Evolutionary conservation across 2,888 invertebrate genomes (phyloP), one percentile per base, ranked within the genome.

Genomic region (Ophion obscuratus): DNA sequence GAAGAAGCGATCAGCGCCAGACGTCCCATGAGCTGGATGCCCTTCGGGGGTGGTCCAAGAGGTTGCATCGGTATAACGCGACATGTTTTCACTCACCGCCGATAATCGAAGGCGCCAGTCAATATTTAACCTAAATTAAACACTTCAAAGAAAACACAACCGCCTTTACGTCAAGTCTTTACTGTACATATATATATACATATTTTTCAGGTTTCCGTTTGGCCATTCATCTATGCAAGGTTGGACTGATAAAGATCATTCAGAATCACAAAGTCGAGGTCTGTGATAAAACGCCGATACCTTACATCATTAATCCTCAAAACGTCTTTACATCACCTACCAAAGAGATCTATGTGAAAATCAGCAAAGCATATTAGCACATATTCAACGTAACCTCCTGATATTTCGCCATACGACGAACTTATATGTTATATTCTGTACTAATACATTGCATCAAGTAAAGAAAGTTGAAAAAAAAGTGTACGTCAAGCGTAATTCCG

Each of bases 11-110:
- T 87, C 4, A 83, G 83, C n/a, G 75, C 82, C 0, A 89, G 92
- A 36, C 91, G 91, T 75, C 90, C 88, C 0, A 91, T 92, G 91
- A 36, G 36, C 4, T 91, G 75, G 85, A 31, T 93, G 40, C 90
- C 92, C 2, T 94, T 94, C 76, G 93, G 93, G 4, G 89, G 91
- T 86, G 93, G 93, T 1, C 93, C 93, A 0, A 89, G 92, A 81
- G 92, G 92, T 86, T 93, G 93, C 73, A 93, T 93, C 61, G 93
- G 93, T 93, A 91, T 31, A 4, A 11, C 3, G 36, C 36, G 6
- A 85, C 11, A 71, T 92, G n/a, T 74, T 31, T 70, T 47, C 7
- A 24, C 20, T 77, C 36, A 67, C 70, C 62, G 84, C 24, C 85
- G 7, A 31, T 71, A 20, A 17, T 36, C 36, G 5, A 36, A 0